These are phyloP conservation scores for Ochropacha duplaris DNA, from an alignment of 2,888 invertebrate species.

Conservation along the genomic window DNA sequence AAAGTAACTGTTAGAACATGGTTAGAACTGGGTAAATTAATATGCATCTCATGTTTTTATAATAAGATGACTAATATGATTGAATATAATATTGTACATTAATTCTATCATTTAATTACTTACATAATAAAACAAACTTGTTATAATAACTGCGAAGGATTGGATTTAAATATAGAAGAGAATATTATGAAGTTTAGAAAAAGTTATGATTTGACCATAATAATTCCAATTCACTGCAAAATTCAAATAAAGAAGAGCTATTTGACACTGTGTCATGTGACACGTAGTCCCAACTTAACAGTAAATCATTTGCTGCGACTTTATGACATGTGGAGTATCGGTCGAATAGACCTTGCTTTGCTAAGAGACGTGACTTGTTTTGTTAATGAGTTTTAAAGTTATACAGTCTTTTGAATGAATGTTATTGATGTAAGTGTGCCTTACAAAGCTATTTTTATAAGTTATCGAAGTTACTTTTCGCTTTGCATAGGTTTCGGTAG, in stretches of 20 bases:
- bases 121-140: background rate
- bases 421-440: constrained; percentile 17
- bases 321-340: constrained; percentile 66
- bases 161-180: background rate
- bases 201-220: background rate
- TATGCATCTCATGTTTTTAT: background rate
- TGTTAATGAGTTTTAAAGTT: constrained; percentile 47
- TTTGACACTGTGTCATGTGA: constrained; percentile 24
- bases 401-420: constrained; percentile 42
- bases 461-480: background rate
- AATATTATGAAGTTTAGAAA: background rate
- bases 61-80: background rate
- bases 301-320: constrained; percentile 56
- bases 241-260: background rate
- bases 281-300: constrained; percentile 44
- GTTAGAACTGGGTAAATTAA: background rate
- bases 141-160: background rate
- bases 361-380: constrained; percentile 65
- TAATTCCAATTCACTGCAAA: too few species aligned
- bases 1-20: background rate
- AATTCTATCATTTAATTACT: background rate
- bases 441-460: background rate
- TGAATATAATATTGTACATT: background rate
- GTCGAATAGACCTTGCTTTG: constrained; percentile 63
- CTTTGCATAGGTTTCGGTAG: background rate